Conservation (phyloP, 2,888 invertebrate species). For the Cerastis leucographa region DNA sequence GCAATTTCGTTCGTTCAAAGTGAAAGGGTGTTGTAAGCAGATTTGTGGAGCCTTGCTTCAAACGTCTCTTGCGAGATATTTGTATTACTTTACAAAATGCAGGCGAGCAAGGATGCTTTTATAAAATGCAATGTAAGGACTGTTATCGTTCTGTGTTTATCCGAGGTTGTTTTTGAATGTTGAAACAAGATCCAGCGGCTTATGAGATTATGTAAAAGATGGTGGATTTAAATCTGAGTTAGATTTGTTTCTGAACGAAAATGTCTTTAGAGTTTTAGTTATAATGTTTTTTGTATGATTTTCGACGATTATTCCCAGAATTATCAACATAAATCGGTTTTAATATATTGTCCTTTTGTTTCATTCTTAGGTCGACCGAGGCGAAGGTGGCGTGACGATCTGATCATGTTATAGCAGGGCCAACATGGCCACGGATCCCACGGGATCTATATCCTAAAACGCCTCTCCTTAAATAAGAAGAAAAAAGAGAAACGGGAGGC, state of each 20-base stretch:
- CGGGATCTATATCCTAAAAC: too few species aligned
- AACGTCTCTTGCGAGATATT: constrained; percentile 68
- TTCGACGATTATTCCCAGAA: background rate
- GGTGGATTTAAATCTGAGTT: background rate
- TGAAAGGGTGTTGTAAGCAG: constrained; percentile 70
- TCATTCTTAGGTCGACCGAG: too few species aligned
- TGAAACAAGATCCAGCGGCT: constrained; percentile 29
- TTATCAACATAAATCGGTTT: background rate
- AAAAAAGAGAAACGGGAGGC: too few species aligned
- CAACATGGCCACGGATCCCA: too few species aligned
- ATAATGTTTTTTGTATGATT: background rate
- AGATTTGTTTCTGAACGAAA: background rate
- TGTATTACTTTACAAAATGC: constrained; percentile 67
- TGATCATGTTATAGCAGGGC: too few species aligned
- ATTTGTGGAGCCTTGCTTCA: constrained; percentile 61
- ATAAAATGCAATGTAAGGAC: constrained; percentile 61
- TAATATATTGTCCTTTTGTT: background rate
- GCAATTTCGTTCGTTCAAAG: constrained; percentile 71
- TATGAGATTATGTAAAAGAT: constrained; percentile 9
- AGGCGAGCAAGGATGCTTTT: constrained; percentile 49
- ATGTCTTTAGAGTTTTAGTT: background rate
- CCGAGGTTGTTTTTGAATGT: constrained; percentile 34
- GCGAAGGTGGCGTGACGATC: too few species aligned
- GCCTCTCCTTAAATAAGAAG: too few species aligned
- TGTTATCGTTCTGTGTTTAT: constrained; percentile 42